Conservation (phyloP, 2,888 invertebrate species). For the Norana najaformis region DNA sequence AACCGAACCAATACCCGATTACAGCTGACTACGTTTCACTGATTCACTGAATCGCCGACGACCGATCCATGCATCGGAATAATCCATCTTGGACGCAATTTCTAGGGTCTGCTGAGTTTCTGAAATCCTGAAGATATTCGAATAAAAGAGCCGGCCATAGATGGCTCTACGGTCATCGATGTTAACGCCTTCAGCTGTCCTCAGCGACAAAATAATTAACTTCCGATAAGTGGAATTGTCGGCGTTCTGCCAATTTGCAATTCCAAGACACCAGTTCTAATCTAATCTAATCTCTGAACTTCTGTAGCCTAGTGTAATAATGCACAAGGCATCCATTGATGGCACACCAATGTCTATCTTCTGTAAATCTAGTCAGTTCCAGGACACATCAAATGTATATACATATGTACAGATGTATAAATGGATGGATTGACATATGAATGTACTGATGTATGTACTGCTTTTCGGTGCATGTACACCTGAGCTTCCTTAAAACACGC, state of each 20-base stretch:
- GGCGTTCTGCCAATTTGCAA: neutral
- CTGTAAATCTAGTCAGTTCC: neutral
- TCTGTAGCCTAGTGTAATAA: neutral
- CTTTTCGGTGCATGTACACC: neutral
- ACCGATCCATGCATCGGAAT: constrained; percentile 13
- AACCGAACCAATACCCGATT: neutral
- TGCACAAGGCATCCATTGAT: neutral
- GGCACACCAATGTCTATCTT: neutral
- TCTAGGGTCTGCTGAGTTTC: constrained; percentile 5
- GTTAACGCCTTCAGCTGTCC: neutral
- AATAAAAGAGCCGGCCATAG: neutral
- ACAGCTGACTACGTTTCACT: neutral
- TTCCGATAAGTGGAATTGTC: constrained; percentile 5
- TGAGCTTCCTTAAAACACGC: no score
- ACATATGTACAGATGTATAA: neutral
- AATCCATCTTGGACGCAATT: constrained; percentile 6
- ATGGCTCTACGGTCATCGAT: neutral
- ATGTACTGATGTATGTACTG: neutral
- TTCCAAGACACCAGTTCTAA: neutral
- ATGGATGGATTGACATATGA: neutral
- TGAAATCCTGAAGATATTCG: neutral
- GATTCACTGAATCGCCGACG: constrained; percentile 3
- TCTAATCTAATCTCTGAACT: neutral
- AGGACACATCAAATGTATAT: neutral
- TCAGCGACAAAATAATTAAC: neutral